Evolutionary conservation across 1,140 invertebrate genomes (phyloP).

Genomic region (Epicauta chinensis): DNA sequence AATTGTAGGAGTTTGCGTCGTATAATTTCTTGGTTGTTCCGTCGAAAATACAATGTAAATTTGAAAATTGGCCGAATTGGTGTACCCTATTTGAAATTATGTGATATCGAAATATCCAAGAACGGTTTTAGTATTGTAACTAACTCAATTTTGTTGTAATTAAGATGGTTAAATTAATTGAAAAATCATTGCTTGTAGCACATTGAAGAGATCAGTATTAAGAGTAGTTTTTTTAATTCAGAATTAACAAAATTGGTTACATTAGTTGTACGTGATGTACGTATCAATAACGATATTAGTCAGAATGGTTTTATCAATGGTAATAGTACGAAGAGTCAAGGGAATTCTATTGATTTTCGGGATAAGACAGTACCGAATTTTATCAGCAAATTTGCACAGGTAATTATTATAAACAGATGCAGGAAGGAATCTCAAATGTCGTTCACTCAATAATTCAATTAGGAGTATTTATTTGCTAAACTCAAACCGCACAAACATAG

Average conservation of each 20-base stretch:
- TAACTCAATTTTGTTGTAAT: not conserved
- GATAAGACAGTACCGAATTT: conserved; percentile 68
- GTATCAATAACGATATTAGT: conserved; percentile 73
- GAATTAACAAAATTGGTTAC: conserved; percentile 83
- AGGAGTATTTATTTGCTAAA: too few relatives aligned
- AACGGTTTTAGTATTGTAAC: conserved; percentile 63
- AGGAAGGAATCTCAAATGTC: too few relatives aligned
- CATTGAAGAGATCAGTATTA: conserved; percentile 75
- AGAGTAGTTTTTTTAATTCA: conserved; percentile 85
- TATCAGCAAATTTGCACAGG: conserved; percentile 76
- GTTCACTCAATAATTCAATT: too few relatives aligned
- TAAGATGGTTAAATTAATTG: too few relatives aligned
- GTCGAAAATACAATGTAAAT: conserved; percentile 56
- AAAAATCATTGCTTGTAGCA: conserved; percentile 28
- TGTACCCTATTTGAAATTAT: conserved; percentile 57
- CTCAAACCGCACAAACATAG: too few relatives aligned
- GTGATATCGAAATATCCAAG: conserved; percentile 59
- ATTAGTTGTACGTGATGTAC: conserved; percentile 74
- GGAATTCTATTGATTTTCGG: conserved; percentile 60
- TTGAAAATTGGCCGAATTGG: conserved; percentile 60
- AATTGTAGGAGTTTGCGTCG: conserved; percentile 55
- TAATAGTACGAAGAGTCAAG: conserved; percentile 32
- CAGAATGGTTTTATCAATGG: conserved; percentile 43
- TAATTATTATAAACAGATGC: conserved; percentile 34
- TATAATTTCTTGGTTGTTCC: conserved; percentile 57